A percentile compares a stretch with the other conserved stretches of the same genome.
Evolutionary conservation across 2,797 vertebrate species (phyloP).

Genomic region (Megalops cyprinoides): DNA sequence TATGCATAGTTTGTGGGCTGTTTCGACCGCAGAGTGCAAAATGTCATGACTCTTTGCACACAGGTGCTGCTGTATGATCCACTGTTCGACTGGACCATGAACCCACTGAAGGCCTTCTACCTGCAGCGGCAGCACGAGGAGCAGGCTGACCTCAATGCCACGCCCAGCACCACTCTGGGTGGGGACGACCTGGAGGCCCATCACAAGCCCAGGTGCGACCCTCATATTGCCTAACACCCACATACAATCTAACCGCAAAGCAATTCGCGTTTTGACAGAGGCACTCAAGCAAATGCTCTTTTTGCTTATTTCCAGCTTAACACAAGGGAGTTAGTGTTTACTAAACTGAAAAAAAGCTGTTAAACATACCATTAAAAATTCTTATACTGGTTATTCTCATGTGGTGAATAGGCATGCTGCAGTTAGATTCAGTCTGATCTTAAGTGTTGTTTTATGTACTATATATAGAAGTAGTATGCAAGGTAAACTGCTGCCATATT

Average conservation of each 20-base stretch:
- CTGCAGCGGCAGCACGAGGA: constrained; percentile 90
- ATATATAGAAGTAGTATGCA: too few relatives aligned
- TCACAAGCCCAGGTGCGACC: constrained; percentile 77
- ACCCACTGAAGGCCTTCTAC: constrained; percentile 92
- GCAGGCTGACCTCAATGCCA: constrained; percentile 86
- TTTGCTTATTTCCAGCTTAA: too few relatives aligned
- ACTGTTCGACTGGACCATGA: constrained; percentile 99
- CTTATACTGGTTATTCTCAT: too few relatives aligned
- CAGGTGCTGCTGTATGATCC: constrained; percentile 97
- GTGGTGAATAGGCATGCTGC: too few relatives aligned
- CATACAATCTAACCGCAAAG: neutral
- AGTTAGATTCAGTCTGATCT: too few relatives aligned
- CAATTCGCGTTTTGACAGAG: neutral
- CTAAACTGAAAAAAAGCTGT: too few relatives aligned
- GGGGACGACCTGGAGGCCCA: constrained; percentile 76
- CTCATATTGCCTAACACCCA: neutral
- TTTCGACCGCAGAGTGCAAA: neutral
- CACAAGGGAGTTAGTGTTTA: too few relatives aligned
- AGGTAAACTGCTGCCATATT: too few relatives aligned
- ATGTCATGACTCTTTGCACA: neutral
- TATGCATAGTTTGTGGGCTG: too few relatives aligned
- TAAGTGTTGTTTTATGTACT: too few relatives aligned
- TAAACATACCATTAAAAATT: too few relatives aligned
- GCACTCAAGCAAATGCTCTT: too few relatives aligned
- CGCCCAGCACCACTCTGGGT: constrained; percentile 70